Base-by-base conservation (phyloP, 2,113 vertebrate species). In the Calyptomena viridis region DNA sequence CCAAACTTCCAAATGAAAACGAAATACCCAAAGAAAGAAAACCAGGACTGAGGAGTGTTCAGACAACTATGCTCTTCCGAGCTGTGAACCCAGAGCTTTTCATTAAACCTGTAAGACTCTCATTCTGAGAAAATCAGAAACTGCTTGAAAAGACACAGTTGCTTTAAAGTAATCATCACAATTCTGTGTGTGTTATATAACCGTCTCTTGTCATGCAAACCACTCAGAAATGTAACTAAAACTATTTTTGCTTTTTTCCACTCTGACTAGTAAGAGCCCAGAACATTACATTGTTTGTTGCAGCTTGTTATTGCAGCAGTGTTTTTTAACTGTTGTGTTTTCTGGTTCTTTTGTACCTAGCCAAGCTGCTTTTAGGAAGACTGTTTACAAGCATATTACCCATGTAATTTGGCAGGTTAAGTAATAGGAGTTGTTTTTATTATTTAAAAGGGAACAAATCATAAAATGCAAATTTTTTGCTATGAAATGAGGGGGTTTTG, bases 1-100 rank as follows among this genome's bases (percentile, higher is more conserved):
- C 96, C 17, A 98, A 98, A 18, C 85, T 84, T 79, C 94, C 93
- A 27, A 59, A 84, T 76, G 90, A 97, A 95, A 96, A 94, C 64
- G 97, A 98, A 84, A n/a, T 66, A 17, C 35, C 92, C 21, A 97
- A 93, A 86, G 98, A 97, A 35, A 98, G 96, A 92, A 98, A 85
- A 8, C 98, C 98, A 6, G 99, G 99, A 40, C 96, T 99, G 91
- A 98, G 98, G 80, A 98, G 96, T 1, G 97, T 97, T 2, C 97
- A 85, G 67, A 99, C 99, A n/a, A 99, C 99, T 31, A 98, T 98
- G 6, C 97, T 99, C 33, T 99, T 99, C 97, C 97, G 99, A 77
- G 99, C 98, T 10, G 97, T 99, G 63, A 99, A 99, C 93, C 99
- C 99, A 5, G 99, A 99, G 93, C 99, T 99, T 92, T 99, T 99